Evolutionary conservation across 23 tunicate genomes (phyloP), one percentile per base, ranked within the genome.

Genomic region (Trididemnum clinides): DNA sequence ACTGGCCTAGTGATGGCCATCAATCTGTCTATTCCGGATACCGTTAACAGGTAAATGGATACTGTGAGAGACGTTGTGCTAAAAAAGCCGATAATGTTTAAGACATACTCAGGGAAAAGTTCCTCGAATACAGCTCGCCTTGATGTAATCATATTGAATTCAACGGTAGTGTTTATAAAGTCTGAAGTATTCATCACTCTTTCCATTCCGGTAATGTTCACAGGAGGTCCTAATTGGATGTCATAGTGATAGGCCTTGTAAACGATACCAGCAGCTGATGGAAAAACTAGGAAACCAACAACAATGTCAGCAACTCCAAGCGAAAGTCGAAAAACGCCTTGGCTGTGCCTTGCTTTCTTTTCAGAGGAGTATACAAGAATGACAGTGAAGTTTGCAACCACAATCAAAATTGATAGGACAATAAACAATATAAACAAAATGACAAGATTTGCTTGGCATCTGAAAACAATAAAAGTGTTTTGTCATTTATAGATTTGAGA

Each of bases 381-480:
- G 25, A 78, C 83, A 26, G 83, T 78, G 44, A 54, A 1, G 30
- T 78, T 78, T 51, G 65, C 83, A 29, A 78, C 2, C 2, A 26
- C 30, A 31, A 78, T 51, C 5, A 54, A 18, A 27, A 78, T 29
- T 5, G 83, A 65, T 18, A 78, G 30, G 50, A 78, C 30, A 1
- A 51, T 51, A 28, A 54, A 51, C 10, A 64, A 22, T 27, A 34
- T 50, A 64, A 65, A 49, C 32, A 87, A 28, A 66, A 87, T 69
- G 12, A 87, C 49, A 29, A 87, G 23, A 51, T 87, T 87, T 0
- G 85, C 86, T 50, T 33, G 39, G 71, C 91, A 87, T 34, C 91
- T 87, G 71, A 59, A 86, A 78, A 50, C 12, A 44, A 44, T 15
- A 15, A 44, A 44, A 44, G 15, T 44, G 15, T 44, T 44, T 44